phyloP scores from a whole-genome alignment of 2,797 vertebrate species.

The Molossus alvarezi region DNA sequence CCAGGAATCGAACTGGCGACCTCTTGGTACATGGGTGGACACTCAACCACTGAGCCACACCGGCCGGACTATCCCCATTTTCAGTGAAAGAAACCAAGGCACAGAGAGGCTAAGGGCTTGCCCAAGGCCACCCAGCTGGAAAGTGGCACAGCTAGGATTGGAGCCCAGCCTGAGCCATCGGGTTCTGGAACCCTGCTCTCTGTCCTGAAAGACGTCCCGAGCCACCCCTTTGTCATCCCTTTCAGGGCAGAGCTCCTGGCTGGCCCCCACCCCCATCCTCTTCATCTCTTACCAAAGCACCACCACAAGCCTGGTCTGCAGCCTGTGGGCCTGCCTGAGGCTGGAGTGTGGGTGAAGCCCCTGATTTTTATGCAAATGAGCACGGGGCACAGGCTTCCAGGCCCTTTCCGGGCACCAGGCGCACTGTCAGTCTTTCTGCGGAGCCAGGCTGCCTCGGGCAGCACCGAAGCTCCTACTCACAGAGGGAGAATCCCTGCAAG shows the following conservation, averaged over 20 bases:
- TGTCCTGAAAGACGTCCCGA: background rate
- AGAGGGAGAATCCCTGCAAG: background rate
- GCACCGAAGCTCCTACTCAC: background rate
- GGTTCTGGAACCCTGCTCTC: background rate
- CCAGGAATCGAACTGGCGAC: no score
- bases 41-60: no score
- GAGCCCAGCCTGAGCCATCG: background rate
- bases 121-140: background rate
- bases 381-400: background rate
- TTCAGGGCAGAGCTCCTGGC: background rate
- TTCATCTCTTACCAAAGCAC: background rate
- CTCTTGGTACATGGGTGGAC: no score
- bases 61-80: background rate
- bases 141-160: background rate
- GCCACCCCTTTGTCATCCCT: background rate
- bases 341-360: background rate
- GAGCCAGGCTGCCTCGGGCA: background rate
- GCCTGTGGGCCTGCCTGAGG: background rate
- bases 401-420: background rate
- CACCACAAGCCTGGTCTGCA: background rate
- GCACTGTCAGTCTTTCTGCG: slow-evolving; percentile 32
- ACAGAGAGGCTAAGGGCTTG: background rate
- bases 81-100: background rate
- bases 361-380: slow-evolving; percentile 55
- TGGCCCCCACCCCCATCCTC: background rate